Evolutionary conservation across 1,140 invertebrate genomes (phyloP), one percentile per base, ranked within the genome.

Genomic region (Hermetia illucens): DNA sequence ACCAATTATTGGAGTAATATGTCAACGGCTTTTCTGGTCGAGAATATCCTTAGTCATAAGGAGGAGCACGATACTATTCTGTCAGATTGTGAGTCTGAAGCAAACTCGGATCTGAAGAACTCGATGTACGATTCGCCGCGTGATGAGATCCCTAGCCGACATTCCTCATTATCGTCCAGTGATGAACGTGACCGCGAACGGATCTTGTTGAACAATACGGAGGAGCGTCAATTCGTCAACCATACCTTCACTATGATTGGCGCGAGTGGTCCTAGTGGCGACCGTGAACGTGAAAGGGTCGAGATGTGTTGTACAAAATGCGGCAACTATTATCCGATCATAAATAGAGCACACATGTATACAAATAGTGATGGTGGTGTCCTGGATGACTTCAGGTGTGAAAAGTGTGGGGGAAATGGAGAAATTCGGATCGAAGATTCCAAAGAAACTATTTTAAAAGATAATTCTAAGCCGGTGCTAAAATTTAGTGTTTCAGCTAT

Each of bases 401-500:
- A 56, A 51, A 60, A 59, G 40, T 60, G 57, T 39, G 52, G 51
- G 21, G 12, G 38, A 13, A 36, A 42, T 34, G 34, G 52, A 9
- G 52, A 53, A 13, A 55, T 53, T 13, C 44, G 47, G n/a, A 49
- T 50, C 33, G 34, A 44, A 22, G 46, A 52, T 25, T 41, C 45
- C 1, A 47, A 55, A 3, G 24, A 52, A 5, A 60, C 57, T 25
- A 51, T 60, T 13, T 44, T 60, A 12, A 59, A 59, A 50, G 58
- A 60, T 50, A 55, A 44, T 43, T 64, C 50, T 40, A 86, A 84
- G 50, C 85, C 85, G 0, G 74, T 85, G 46, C 69, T 92, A 40
- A 92, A 92, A 63, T 92, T 92, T 62, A 89, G 87, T 71, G 85
- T 92, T 38, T 88, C 78, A 66, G 85, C 86, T 12, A 92, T 92